A percentile compares a stretch with the other conserved stretches of the same genome.
Conservation (phyloP, 2,888 invertebrate genomes). For the Xanthostigma xanthostigma region DNA sequence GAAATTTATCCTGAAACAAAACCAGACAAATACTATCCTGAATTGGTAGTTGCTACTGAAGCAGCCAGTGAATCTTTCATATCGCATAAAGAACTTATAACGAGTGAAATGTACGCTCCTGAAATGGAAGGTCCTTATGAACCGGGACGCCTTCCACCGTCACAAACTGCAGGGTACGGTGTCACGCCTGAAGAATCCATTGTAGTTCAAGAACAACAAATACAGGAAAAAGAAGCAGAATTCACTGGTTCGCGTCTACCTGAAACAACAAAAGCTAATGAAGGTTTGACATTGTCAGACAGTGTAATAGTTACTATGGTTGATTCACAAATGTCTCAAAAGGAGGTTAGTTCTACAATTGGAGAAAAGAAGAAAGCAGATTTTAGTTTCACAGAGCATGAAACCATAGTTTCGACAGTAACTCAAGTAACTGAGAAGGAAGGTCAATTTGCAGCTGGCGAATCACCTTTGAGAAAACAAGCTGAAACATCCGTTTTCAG, state of each 20-base stretch:
- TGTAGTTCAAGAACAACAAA: slow-evolving; percentile 35
- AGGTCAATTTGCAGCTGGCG: slow-evolving; percentile 30
- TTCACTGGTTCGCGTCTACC: slow-evolving; percentile 30
- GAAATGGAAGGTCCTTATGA: slow-evolving; percentile 52
- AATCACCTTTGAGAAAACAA: slow-evolving; percentile 27
- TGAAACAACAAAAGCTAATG: slow-evolving; percentile 31
- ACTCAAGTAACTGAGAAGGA: slow-evolving; percentile 46
- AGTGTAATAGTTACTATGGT: slow-evolving; percentile 43
- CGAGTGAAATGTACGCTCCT: slow-evolving; percentile 47
- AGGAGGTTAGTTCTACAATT: slow-evolving; percentile 34
- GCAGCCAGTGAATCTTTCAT: slow-evolving; percentile 48
- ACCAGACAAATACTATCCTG: slow-evolving; percentile 63
- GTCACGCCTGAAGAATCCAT: slow-evolving; percentile 46
- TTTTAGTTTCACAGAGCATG: slow-evolving; percentile 42
- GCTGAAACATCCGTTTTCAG: slow-evolving; percentile 36
- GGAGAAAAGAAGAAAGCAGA: slow-evolving; percentile 37
- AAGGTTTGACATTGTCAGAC: slow-evolving; percentile 35
- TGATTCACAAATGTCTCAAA: slow-evolving; percentile 50
- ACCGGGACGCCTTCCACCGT: slow-evolving; percentile 39
- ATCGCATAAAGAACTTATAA: slow-evolving; percentile 47
- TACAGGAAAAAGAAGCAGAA: slow-evolving; percentile 50
- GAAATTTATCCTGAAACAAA: slow-evolving; percentile 55
- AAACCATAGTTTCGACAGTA: slow-evolving; percentile 41
- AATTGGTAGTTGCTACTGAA: slow-evolving; percentile 66
- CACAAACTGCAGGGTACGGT: slow-evolving; percentile 42